phyloP scores from a whole-genome alignment of 2,113 vertebrate species.

The Candoia aspera region DNA sequence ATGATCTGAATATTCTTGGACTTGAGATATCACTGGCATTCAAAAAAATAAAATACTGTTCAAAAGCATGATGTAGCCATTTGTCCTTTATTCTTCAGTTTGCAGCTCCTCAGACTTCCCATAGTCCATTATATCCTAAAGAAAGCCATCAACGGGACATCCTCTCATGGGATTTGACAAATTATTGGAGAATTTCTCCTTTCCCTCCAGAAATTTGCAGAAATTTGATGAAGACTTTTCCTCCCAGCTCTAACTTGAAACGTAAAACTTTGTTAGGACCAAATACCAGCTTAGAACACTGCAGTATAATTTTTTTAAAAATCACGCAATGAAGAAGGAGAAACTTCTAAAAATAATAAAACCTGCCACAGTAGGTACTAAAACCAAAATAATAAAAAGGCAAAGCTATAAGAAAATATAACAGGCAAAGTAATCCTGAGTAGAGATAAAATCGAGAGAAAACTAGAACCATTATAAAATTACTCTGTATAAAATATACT shows the following conservation, averaged over 20 bases:
- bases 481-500: background rate
- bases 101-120: background rate
- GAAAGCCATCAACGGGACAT: background rate
- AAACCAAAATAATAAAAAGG: background rate
- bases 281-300: background rate
- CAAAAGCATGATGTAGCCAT: background rate
- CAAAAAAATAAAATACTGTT: background rate
- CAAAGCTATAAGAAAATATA: background rate
- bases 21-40: background rate
- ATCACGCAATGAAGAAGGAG: background rate
- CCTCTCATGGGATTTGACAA: background rate
- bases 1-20: constrained; percentile 39
- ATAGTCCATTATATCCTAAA: background rate
- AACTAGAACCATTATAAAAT: background rate
- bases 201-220: background rate
- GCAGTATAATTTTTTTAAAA: background rate
- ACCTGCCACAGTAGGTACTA: background rate
- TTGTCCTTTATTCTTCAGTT: background rate
- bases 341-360: background rate
- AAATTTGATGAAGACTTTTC: background rate
- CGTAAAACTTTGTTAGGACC: background rate
- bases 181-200: background rate
- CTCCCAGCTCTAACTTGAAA: background rate
- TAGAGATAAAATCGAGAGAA: background rate
- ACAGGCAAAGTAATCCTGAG: background rate